phyloP scores from a whole-genome alignment of 2,797 vertebrate species.

The Rhinatrema bivittatum region DNA sequence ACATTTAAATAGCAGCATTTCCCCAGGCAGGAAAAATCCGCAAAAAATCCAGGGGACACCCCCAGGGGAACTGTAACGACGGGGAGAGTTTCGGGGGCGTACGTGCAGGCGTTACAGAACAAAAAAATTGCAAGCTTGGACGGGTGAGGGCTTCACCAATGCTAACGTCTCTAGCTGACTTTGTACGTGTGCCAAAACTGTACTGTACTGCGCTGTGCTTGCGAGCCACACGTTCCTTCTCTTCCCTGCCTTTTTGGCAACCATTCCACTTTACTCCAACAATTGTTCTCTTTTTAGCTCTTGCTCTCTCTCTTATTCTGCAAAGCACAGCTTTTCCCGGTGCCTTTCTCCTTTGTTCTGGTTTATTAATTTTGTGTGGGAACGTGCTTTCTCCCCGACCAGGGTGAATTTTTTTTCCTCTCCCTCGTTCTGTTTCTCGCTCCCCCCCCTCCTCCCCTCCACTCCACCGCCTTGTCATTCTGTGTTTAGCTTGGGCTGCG shows the following conservation, averaged over 20 bases:
- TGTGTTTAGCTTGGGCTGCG: too few species aligned
- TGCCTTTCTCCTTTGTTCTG: too few species aligned
- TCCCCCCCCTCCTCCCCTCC: too few species aligned
- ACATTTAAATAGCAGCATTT: constrained; percentile 67
- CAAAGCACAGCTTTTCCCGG: too few species aligned
- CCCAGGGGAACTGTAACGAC: constrained; percentile 17
- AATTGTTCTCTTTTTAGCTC: too few species aligned
- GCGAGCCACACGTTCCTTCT: constrained; percentile 23
- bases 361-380: too few species aligned
- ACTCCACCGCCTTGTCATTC: too few species aligned
- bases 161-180: constrained; percentile 39
- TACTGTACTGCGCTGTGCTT: not conserved
- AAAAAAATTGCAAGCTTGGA: constrained; percentile 56
- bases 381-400: too few species aligned
- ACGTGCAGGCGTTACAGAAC: constrained; percentile 13
- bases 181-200: constrained; percentile 11
- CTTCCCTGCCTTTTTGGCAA: constrained; percentile 6
- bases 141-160: constrained; percentile 44
- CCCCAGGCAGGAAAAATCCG: constrained; percentile 49
- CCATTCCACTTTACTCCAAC: too few species aligned
- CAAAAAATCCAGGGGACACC: constrained; percentile 51
- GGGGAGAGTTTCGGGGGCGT: constrained; percentile 40
- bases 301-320: too few species aligned
- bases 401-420: too few species aligned
- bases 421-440: too few species aligned